Evolutionary conservation across 2,113 vertebrate species (phyloP).

Genomic region (Hyperopisus bebe): DNA sequence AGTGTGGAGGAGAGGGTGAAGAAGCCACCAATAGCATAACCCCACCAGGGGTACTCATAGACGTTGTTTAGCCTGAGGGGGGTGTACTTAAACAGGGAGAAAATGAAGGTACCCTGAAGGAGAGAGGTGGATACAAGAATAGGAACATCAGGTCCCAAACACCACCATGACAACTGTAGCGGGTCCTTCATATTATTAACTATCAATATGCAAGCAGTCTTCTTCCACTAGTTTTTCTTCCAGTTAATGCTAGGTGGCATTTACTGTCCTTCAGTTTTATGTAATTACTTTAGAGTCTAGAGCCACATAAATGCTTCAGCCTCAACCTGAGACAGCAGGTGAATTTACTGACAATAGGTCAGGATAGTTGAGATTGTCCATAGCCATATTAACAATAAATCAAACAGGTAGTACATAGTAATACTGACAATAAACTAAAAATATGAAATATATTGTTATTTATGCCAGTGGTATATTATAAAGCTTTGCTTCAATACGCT

Average conservation of each 20-base stretch:
- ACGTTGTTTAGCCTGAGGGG: slow-evolving; percentile 63
- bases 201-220: background rate
- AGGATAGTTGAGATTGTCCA: too few relatives aligned
- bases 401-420: background rate
- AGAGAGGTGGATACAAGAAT: background rate
- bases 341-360: background rate
- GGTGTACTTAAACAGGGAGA: slow-evolving; percentile 52
- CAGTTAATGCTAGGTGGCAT: background rate
- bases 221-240: background rate
- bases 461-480: background rate
- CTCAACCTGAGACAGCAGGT: background rate
- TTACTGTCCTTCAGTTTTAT: background rate
- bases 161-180: background rate
- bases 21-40: slow-evolving; percentile 58
- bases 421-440: background rate
- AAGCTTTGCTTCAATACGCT: background rate
- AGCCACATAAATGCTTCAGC: background rate
- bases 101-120: slow-evolving; percentile 54
- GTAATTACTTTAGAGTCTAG: background rate
- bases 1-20: slow-evolving; percentile 65
- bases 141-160: background rate
- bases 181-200: background rate
- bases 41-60: slow-evolving; percentile 71
- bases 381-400: background rate
- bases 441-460: background rate